Evolutionary conservation across 2,797 vertebrate species (phyloP), one percentile per base, ranked within the genome.

Genomic region (Gouania willdenowi): DNA sequence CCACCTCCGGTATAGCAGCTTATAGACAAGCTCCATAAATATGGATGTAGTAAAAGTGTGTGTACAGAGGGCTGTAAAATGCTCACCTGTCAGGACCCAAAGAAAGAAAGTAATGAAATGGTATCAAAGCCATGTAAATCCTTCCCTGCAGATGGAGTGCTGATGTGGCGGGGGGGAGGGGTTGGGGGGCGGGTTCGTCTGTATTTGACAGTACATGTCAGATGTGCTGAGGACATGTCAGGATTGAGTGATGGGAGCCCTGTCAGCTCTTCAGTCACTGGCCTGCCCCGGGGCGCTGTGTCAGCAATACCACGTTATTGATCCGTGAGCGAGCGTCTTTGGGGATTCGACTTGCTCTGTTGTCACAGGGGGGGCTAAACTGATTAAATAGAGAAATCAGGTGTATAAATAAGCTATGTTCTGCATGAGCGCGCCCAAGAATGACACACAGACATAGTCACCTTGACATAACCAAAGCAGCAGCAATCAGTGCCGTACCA

Each of bases 311-410:
- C 57, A 64, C 41, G 1, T 32, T 75, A 86, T 86, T 68, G 83
- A 86, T 83, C 58, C 43, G n/a, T n/a, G n/a, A n/a, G 39, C 33
- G 16, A 13, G 18, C 66, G 66, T 72, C 84, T 62, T 59, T 27
- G 26, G 85, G 81, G 82, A 86, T 74, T 73, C 9, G 23, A 23
- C 46, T 39, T 39, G 50, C 82, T 84, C 51, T 45, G 26, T 39
- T 47, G 51, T 74, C 32, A n/a, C 8, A 1, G 42, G 53, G 76
- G 43, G 44, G 56, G 59, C 46, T 40, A 78, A 84, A 71, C 28
- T 57, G 78, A 88, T 84, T 76, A 79, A 78, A 86, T 69, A 59
- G 61, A 86, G 67, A 75, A 84, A 86, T 85, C 82, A 84, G 46
- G 75, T 64, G 71, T 71, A 77, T 85, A 82, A 87, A 86, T 88